phyloP scores from a whole-genome alignment of 2,797 vertebrate species.

The Streptopelia turtur region DNA sequence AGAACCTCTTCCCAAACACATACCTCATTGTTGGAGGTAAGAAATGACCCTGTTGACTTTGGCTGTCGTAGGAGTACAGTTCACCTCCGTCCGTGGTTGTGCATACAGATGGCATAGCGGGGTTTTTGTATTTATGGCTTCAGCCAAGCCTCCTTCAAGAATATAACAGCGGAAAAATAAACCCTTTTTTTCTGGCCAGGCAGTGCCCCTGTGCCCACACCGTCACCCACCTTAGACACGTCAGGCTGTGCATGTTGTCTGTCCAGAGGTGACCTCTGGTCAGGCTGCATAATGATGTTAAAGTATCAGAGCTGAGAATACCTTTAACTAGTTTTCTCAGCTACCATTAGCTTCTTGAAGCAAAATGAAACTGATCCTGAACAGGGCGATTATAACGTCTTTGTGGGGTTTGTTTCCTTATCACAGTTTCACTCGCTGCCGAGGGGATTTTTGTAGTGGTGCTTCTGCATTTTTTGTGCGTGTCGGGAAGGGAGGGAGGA shows the following conservation, averaged over 20 bases:
- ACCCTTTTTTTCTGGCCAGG: neutral
- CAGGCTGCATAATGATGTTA: neutral
- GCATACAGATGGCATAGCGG: neutral
- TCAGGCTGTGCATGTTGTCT: neutral
- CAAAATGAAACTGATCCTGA: neutral
- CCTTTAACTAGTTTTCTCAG: neutral
- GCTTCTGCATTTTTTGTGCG: neutral
- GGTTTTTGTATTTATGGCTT: neutral
- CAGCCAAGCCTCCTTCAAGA: neutral
- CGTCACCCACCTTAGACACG: neutral
- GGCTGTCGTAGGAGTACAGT: neutral
- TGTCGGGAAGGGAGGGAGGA: neutral
- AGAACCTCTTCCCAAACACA: constrained; percentile 96
- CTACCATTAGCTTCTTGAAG: neutral
- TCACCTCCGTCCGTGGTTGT: neutral
- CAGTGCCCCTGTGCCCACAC: neutral
- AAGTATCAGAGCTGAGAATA: neutral
- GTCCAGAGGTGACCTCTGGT: neutral
- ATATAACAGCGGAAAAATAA: neutral
- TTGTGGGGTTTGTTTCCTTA: neutral
- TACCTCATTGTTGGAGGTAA: constrained; percentile 97
- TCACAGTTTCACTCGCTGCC: neutral
- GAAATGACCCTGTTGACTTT: constrained; percentile 49
- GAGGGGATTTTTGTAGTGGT: neutral
- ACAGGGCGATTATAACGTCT: rapidly evolving